Conservation (phyloP, 2,888 invertebrate species). For the Spilosoma lubricipeda region DNA sequence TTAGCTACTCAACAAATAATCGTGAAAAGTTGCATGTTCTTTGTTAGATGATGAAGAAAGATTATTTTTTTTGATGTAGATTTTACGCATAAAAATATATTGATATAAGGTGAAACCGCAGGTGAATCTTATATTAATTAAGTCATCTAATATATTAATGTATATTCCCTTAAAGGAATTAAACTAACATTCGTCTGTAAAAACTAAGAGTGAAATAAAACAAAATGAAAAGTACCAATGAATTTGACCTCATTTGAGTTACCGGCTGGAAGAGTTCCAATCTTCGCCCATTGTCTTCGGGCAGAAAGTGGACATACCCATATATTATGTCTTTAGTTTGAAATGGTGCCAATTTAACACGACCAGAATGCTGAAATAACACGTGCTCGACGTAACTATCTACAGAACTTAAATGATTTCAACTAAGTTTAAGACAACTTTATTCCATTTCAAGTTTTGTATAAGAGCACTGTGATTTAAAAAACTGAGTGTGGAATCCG, state of each 20-base stretch:
- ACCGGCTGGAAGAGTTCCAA: slow-evolving; percentile 79
- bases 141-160: too few relatives aligned
- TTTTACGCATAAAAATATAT: too few relatives aligned
- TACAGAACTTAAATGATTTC: slow-evolving; percentile 30
- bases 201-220: not conserved
- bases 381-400: slow-evolving; percentile 33
- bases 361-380: slow-evolving; percentile 31
- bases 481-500: too few relatives aligned
- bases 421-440: slow-evolving; percentile 35
- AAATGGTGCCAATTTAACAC: slow-evolving; percentile 55
- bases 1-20: too few relatives aligned
- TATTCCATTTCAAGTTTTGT: slow-evolving; percentile 26
- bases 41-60: too few relatives aligned
- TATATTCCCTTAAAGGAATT: too few relatives aligned
- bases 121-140: too few relatives aligned
- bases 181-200: too few relatives aligned
- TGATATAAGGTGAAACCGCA: too few relatives aligned
- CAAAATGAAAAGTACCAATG: slow-evolving; percentile 51
- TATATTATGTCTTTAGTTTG: slow-evolving; percentile 55
- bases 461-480: slow-evolving; percentile 9
- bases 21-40: too few relatives aligned
- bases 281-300: slow-evolving; percentile 69
- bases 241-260: slow-evolving; percentile 77
- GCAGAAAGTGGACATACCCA: slow-evolving; percentile 59
- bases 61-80: too few relatives aligned